Conservation (phyloP, 2,797 vertebrate species). For the Lepus oiostolus region DNA sequence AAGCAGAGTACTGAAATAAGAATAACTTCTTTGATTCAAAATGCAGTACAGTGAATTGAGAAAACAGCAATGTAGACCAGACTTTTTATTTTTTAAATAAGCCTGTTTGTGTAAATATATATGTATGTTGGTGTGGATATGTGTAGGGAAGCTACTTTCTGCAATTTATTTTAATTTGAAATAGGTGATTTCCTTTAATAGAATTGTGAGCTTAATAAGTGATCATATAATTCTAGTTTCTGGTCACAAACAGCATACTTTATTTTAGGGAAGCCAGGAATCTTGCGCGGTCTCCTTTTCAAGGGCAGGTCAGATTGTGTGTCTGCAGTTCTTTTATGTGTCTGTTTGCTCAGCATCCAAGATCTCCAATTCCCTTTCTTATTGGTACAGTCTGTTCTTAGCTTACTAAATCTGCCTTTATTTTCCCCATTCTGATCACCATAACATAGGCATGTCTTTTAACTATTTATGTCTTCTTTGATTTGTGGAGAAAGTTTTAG, state of each 20-base stretch:
- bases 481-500: constrained; percentile 3
- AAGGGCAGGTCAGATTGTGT: background rate
- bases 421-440: background rate
- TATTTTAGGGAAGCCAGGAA: background rate
- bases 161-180: constrained; percentile 40
- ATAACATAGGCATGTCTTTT: background rate
- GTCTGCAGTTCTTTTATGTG: background rate
- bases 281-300: background rate
- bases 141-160: background rate
- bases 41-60: background rate
- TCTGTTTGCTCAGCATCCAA: background rate
- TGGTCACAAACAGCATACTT: background rate
- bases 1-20: background rate
- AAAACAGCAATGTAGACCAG: background rate
- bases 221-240: background rate
- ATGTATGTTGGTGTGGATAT: too few species aligned
- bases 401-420: background rate
- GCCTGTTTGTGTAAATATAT: background rate
- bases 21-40: background rate
- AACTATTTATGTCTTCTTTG: background rate
- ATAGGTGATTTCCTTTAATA: background rate
- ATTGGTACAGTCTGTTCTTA: background rate
- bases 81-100: background rate
- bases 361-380: background rate
- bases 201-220: background rate